A percentile compares a stretch with the other conserved stretches of the same genome.
These are phyloP conservation scores for Pseudochirops corinnae DNA, from an alignment of 2,797 vertebrate species.

Conservation along the genomic window DNA sequence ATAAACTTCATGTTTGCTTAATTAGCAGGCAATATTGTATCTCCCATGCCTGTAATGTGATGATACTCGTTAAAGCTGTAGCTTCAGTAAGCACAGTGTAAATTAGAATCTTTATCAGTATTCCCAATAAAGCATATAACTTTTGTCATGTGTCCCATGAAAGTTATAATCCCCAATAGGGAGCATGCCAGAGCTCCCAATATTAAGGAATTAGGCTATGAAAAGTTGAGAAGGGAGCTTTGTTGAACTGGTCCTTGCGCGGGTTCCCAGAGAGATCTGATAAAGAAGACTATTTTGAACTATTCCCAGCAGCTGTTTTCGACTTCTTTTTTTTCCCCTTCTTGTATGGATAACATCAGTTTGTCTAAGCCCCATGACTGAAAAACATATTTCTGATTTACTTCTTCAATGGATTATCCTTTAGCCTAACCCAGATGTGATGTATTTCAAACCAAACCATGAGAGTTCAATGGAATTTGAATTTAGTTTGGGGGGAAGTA, in stretches of 20 bases:
- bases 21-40: not conserved
- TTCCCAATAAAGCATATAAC: not conserved
- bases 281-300: constrained; percentile 22
- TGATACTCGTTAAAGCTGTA: not conserved
- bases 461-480: constrained; percentile 1
- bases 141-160: not conserved
- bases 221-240: constrained; percentile 27
- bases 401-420: constrained; percentile 15
- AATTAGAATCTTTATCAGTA: not conserved
- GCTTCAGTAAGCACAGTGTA: not conserved
- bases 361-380: constrained; percentile 33
- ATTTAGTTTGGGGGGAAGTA: constrained; percentile 39
- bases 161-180: not conserved
- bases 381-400: constrained; percentile 41
- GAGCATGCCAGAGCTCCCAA: constrained; percentile 22
- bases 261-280: constrained; percentile 11
- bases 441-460: constrained; percentile 15
- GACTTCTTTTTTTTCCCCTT: not conserved
- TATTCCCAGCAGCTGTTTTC: constrained; percentile 25
- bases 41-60: constrained; percentile 9
- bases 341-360: constrained; percentile 29
- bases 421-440: not conserved
- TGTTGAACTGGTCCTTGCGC: constrained; percentile 5
- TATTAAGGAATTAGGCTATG: constrained; percentile 43
- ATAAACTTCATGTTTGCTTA: constrained; percentile 15